Percentiles rank a stretch among this genome's conserved stretches.
Evolutionary conservation across 2,888 invertebrate genomes (phyloP).

Genomic region (Acanthosepion esculentum): DNA sequence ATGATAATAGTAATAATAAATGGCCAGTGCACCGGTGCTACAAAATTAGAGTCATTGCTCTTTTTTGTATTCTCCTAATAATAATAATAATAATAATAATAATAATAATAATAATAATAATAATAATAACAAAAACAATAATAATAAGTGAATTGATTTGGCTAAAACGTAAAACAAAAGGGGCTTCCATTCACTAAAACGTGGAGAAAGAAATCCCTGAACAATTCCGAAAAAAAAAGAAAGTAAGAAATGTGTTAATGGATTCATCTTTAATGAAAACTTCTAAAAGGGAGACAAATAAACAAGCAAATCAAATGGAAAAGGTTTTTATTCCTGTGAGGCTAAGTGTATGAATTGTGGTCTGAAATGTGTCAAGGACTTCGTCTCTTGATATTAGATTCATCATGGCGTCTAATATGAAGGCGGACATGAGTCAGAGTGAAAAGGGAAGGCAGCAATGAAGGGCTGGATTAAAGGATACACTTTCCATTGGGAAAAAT

Average conservation of each 20-base stretch:
- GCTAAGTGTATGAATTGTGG: neutral
- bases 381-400: neutral
- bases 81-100: neutral
- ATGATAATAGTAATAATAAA: neutral
- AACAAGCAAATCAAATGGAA: neutral
- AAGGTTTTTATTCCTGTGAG: neutral
- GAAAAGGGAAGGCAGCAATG: neutral
- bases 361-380: constrained; percentile 25
- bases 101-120: neutral
- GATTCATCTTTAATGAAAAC: neutral
- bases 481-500: neutral
- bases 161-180: neutral
- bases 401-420: neutral
- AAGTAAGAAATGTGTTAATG: neutral
- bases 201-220: neutral
- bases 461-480: neutral
- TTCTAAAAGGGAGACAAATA: neutral
- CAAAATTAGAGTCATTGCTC: neutral
- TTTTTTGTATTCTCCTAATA: neutral
- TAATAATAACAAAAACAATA: neutral
- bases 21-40: neutral
- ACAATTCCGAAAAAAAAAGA: neutral
- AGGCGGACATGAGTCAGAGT: neutral
- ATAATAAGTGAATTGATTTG: neutral
- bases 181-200: neutral